These are phyloP conservation scores for Clarias laeviceps DNA, from an alignment of 2,797 vertebrate genomes.

Conservation along the genomic window DNA sequence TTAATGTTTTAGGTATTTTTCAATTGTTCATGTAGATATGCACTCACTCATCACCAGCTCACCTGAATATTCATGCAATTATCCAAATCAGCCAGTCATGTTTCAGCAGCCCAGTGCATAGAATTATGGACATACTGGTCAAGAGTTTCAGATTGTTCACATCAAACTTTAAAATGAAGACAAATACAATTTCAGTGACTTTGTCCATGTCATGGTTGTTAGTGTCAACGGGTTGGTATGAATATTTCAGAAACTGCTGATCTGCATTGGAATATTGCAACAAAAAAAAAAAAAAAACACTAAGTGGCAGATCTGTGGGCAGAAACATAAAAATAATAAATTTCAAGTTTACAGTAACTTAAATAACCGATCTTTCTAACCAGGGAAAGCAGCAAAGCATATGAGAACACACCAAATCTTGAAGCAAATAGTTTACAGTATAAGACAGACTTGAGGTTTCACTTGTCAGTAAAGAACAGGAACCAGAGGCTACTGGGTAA, in stretches of 20 bases:
- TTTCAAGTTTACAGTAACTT: not conserved
- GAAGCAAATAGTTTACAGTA: not conserved
- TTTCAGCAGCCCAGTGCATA: not conserved
- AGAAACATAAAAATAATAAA: not conserved
- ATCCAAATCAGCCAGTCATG: not conserved
- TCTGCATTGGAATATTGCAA: not conserved
- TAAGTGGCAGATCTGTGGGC: not conserved
- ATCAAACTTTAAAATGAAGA: not conserved
- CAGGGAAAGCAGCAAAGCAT: not conserved
- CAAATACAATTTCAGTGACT: not conserved
- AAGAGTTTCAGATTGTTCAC: not conserved
- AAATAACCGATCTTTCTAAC: not conserved
- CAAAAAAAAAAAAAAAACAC: too few species aligned
- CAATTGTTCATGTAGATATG: not conserved
- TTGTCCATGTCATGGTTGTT: too few species aligned
- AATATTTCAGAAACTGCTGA: not conserved
- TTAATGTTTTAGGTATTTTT: too few species aligned
- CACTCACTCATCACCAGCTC: not conserved
- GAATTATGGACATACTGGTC: not conserved
- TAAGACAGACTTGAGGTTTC: not conserved
- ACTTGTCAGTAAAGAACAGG: not conserved
- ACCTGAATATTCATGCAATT: too few species aligned
- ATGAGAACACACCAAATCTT: not conserved
- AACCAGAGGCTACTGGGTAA: not conserved
- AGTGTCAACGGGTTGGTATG: not conserved